These are phyloP conservation scores for Punctoribates punctum DNA, from an alignment of 2,888 invertebrate genomes.

Conservation along the genomic window DNA sequence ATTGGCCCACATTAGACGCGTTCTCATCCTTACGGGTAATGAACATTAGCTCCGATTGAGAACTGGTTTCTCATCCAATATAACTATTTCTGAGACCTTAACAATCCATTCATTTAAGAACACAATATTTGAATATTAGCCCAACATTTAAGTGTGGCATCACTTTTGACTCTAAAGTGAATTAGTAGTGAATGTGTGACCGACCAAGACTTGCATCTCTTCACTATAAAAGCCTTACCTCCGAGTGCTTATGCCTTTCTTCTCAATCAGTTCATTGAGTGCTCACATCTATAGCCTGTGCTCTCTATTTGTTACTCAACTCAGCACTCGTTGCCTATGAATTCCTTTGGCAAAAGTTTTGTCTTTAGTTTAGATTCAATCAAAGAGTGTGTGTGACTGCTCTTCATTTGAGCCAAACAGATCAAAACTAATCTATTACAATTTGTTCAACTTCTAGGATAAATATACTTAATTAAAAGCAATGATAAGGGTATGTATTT, in stretches of 20 bases:
- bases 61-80: slow-evolving; percentile 27
- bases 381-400: background rate
- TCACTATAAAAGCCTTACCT: background rate
- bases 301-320: background rate
- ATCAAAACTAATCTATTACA: background rate
- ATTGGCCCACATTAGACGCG: slow-evolving; percentile 25
- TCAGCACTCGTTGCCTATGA: background rate
- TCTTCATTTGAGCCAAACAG: background rate
- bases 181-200: slow-evolving; percentile 20
- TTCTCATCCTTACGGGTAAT: slow-evolving; percentile 30
- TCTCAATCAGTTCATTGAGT: background rate
- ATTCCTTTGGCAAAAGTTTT: background rate
- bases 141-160: slow-evolving; percentile 15
- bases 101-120: slow-evolving; percentile 11
- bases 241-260: background rate
- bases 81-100: slow-evolving; percentile 14
- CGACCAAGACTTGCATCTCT: background rate
- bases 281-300: background rate
- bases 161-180: slow-evolving; percentile 23
- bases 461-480: background rate
- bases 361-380: background rate
- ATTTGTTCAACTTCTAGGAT: background rate
- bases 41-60: slow-evolving; percentile 17
- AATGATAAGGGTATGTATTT: slow-evolving; percentile 20
- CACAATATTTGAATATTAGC: slow-evolving; percentile 22